Evolutionary conservation across 1,140 invertebrate genomes (phyloP), one percentile per base, ranked within the genome.

Genomic region (Proales similis): DNA sequence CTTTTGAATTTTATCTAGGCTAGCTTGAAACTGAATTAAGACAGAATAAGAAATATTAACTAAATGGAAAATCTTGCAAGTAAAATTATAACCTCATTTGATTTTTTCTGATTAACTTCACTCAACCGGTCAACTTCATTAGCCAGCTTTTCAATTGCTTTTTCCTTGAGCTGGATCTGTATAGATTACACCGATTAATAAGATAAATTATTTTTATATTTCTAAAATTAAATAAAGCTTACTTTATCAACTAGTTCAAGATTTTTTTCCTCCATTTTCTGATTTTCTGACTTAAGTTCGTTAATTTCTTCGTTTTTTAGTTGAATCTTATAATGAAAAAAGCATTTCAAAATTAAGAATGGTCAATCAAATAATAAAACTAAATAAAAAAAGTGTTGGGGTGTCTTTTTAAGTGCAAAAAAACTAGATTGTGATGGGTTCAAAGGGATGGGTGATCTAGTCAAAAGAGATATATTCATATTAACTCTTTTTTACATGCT

Each of bases 291-390:
- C 27, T 69, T 67, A 26, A 73, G 64, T 48, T 73, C 68, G 12
- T 64, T 48, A n/a, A 74, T 64, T 33, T 71, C 29, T 9, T 72
- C 70, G 38, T 73, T 71, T 63, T 73, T 72, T 7, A 66, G 68
- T 19, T 60, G 60, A 32, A 68, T 61, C 71, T 72, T 51, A 26
- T 36, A 49, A 53, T 32, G 51, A 29, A 20, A 36, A 64, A 14
- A 48, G 63, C 43, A 11, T 42, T 26, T 47, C 30, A 62, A 7
- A 46, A 46, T 9, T 22, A 46, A 46, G 9, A 17, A 17, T 24
- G 12, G 47, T 33, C 11, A 49, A 5, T 57, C 9, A 63, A 49
- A 27, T 12, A 27, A 38, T n/a, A 26, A 63, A 33, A 32, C 9
- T 48, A n/a, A 63, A 32, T 19, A 0, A 29, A 48, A 30, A n/a